These are phyloP conservation scores for Meteorus colon DNA, from an alignment of 2,888 invertebrate species.

Conservation along the genomic window DNA sequence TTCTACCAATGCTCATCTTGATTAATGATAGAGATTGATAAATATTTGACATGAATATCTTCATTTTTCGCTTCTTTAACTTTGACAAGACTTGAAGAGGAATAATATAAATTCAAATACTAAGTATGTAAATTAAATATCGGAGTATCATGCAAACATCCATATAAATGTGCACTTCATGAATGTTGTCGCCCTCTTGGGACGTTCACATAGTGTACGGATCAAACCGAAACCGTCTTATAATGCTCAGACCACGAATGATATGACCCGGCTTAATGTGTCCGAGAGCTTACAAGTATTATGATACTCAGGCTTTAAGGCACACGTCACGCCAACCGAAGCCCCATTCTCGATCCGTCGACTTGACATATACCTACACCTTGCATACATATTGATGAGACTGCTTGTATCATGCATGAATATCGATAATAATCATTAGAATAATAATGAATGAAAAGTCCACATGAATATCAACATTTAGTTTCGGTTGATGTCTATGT, in stretches of 20 bases:
- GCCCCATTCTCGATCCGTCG: slow-evolving; percentile 64
- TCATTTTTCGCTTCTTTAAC: too few relatives aligned
- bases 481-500: not conserved
- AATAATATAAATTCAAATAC: too few relatives aligned
- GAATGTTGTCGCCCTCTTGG: slow-evolving; percentile 47
- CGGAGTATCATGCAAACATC: not conserved
- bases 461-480: not conserved
- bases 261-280: slow-evolving; percentile 71
- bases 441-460: not conserved
- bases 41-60: too few relatives aligned
- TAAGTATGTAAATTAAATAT: not conserved
- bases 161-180: not conserved
- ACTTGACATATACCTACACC: slow-evolving; percentile 61
- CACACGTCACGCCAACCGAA: slow-evolving; percentile 61
- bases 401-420: slow-evolving; percentile 4
- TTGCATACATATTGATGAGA: slow-evolving; percentile 39
- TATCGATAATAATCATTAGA: slow-evolving; percentile 9
- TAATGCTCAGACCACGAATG: slow-evolving; percentile 59
- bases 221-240: slow-evolving; percentile 61
- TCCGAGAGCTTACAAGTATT: slow-evolving; percentile 67
- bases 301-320: slow-evolving; percentile 64
- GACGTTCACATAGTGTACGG: slow-evolving; percentile 46
- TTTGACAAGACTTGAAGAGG: too few relatives aligned
- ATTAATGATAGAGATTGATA: too few relatives aligned
- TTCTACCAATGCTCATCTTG: too few relatives aligned